Evolutionary conservation across 2,888 invertebrate genomes (phyloP).

Genomic region (Timema cristinae): DNA sequence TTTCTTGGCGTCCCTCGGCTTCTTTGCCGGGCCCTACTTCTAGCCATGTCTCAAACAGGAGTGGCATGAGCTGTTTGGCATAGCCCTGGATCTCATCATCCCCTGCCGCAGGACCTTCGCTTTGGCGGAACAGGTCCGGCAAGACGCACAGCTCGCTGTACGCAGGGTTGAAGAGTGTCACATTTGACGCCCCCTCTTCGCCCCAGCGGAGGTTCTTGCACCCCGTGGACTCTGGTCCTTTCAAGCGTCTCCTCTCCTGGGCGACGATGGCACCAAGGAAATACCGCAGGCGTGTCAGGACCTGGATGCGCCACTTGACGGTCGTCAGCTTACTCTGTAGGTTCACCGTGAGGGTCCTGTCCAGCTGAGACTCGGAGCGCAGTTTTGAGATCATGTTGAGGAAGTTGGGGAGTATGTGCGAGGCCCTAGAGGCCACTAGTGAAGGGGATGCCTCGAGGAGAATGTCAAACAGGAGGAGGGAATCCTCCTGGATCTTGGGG

Average conservation of each 20-base stretch:
- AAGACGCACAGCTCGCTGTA: conserved; percentile 13
- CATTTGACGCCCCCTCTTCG: conserved; percentile 19
- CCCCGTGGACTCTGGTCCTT: neutral
- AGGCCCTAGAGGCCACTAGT: conserved; percentile 62
- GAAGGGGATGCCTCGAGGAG: conserved; percentile 63
- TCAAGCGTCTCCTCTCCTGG: conserved; percentile 33
- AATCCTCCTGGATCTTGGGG: conserved; percentile 75
- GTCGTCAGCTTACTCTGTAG: conserved; percentile 68
- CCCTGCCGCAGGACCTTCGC: conserved; percentile 12
- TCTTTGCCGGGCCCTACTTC: conserved; percentile 53
- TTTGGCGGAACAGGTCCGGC: conserved; percentile 12
- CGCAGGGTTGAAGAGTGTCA: conserved; percentile 20
- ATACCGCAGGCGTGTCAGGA: conserved; percentile 61
- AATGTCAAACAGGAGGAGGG: conserved; percentile 71
- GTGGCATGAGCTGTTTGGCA: conserved; percentile 64
- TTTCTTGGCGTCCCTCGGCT: neutral
- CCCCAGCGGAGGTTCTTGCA: conserved; percentile 16
- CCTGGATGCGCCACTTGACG: conserved; percentile 68
- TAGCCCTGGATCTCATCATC: conserved; percentile 47
- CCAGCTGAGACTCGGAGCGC: conserved; percentile 59
- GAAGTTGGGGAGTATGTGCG: conserved; percentile 72
- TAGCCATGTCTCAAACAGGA: conserved; percentile 79
- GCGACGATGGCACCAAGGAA: conserved; percentile 50
- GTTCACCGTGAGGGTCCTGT: conserved; percentile 64
- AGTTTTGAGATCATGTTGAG: conserved; percentile 79